Base-by-base conservation (phyloP, 2,888 invertebrate species). In the Dicyrtoma fusca region DNA sequence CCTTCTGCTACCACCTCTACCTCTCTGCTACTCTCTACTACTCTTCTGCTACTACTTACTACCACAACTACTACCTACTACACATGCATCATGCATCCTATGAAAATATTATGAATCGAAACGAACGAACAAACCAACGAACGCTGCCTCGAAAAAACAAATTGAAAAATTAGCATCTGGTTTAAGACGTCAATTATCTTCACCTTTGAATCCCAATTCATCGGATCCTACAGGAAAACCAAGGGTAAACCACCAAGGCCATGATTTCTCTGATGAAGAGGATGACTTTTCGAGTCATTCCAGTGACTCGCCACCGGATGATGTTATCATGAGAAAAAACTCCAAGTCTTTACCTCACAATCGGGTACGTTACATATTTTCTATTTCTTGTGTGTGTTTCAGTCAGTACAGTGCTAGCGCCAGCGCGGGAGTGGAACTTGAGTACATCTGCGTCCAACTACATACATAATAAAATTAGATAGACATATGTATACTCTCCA, bases 251-350 rank as follows among this genome's bases (percentile, higher is more conserved):
- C 69, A 69, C n/a, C 74, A 71, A 19, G 74, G 73, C 14, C 77
- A 78, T 68, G 80, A 80, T 61, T 80, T 80, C 69, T 79, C 79
- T 6, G 79, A 79, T 55, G 80, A 80, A 17, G 80, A 80, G 59
- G 80, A 80, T 53, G 78, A 78, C 66, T 80, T 78, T 51, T 80
- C 80, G 44, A 77, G 76, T 45, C 79, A 79, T 76, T 79, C 79
- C 73, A 77, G 77, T 71, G 80, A 80, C 51, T 80, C 80, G 47
- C 80, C 80, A 23, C 79, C 75, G 2, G 73, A 74, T 72, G 79
- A 78, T 57, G 78, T 80, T 45, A 79, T 79, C 44, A 51, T 80
- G 10, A 63, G 80, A 14, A 80, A 80, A 55, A 80, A 80, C 68
- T 78, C 80, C 17, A 80, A 80, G 47, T 65, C 75, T 13, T 69